phyloP scores from a whole-genome alignment of 2,888 invertebrate species.

The Endomychus coccineus region DNA sequence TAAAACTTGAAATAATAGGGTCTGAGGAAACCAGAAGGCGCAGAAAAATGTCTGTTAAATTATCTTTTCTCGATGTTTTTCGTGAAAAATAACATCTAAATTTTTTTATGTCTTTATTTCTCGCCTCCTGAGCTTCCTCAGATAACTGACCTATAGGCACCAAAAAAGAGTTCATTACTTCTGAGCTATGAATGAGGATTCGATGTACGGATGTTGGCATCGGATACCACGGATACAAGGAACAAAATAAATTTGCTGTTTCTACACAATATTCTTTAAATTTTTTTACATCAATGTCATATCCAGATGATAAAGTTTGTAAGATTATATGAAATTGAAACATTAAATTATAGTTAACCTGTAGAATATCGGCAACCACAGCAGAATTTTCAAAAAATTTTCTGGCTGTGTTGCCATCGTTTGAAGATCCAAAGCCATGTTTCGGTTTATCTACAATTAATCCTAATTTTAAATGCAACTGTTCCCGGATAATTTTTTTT shows the following conservation, averaged over 20 bases:
- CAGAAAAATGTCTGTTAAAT: constrained; percentile 4
- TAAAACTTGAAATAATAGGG: constrained; percentile 18
- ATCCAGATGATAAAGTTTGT: constrained; percentile 20
- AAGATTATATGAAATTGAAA: constrained; percentile 17
- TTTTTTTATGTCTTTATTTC: constrained; percentile 11
- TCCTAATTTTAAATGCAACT: constrained; percentile 18
- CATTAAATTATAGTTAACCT: constrained; percentile 16
- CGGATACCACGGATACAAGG: constrained; percentile 19
- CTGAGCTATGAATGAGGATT: constrained; percentile 7
- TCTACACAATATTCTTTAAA: constrained; percentile 18
- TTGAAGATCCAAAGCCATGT: constrained; percentile 23
- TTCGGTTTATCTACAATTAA: constrained; percentile 26
- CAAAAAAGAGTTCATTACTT: constrained; percentile 3
- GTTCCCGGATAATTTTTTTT: constrained; percentile 12
- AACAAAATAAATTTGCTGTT: constrained; percentile 21
- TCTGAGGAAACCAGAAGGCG: constrained; percentile 7
- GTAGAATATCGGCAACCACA: constrained; percentile 20
- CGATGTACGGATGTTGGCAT: constrained; percentile 19
- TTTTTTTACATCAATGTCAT: constrained; percentile 16
- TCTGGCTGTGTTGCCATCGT: constrained; percentile 27
- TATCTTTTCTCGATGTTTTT: not conserved
- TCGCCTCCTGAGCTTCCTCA: constrained; percentile 9
- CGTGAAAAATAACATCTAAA: not conserved
- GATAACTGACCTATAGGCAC: constrained; percentile 7
- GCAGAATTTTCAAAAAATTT: constrained; percentile 24